Base-by-base conservation (phyloP, 2,888 invertebrate species). In the Callinectes sapidus region DNA sequence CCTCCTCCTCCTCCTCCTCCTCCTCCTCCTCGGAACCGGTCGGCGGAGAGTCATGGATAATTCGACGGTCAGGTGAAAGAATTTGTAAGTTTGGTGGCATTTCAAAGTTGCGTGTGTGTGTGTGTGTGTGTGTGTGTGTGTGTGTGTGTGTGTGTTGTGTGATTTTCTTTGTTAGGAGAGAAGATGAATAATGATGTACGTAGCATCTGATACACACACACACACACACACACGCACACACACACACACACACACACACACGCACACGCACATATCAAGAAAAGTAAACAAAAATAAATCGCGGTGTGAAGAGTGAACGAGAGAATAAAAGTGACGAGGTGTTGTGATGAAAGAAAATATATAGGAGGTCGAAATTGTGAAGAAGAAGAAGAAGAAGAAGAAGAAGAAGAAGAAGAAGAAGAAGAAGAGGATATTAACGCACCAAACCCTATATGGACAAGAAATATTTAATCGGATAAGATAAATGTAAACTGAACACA, bases 101-200 rank as follows among this genome's bases (percentile, higher is more conserved):
- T 54, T 42, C 87, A 42, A 54, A 87, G 16, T 35, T 86, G 16
- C 6, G 2, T 86, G 42, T 86, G 86, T 35, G 35, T 42, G 35
- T 86, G 39, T 86, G 42, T 42, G 35, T 42, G 42, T 42, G 86
- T 35, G 35, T 42, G 35, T 42, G 42, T 35, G 86, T 86, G 86
- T 86, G 86, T 86, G 86, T 86, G 86, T 86, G 86, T 86, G 86
- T 86, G 86, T 86, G 86, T 86, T 86, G 86, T 86, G 86, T 86
- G 86, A 10, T 87, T 87, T 48, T n/a, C 87, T 87, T 48, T 54
- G 42, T 86, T 86, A n/a, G 18, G 66, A n/a, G 8, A 23, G n/a
- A 71, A 71, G 66, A 71, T 5, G n/a, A 55, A 18, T 18, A 13
- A 55, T 55, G 18, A 55, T 18, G 18, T 55, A 55, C n/a, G 13